Base-by-base conservation (phyloP, 2,888 invertebrate genomes). In the Drosophila lacicola region DNA sequence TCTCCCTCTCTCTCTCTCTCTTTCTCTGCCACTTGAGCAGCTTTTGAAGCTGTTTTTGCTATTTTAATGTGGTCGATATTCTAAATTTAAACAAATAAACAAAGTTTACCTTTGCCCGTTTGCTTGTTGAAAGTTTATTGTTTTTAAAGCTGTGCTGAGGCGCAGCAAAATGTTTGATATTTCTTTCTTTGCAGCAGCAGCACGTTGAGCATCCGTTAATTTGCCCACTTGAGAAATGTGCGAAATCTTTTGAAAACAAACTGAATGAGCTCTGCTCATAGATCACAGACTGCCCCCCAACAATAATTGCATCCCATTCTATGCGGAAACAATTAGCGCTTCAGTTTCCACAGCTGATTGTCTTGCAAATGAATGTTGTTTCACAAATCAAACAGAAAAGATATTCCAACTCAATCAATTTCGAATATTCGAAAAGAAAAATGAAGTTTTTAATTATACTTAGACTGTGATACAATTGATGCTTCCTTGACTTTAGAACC, bases 61-160 rank as follows among this genome's bases (percentile, higher is more conserved):
- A 82, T 82, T 82, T 82, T 82, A 86, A 82, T 82, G 82, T 86
- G 82, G 83, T 83, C 88, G 87, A 83, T 88, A 74, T 83, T 83
- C 83, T 83, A 83, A 83, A 86, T 83, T 83, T 83, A 83, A 83
- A 83, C 88, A 83, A 83, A 83, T 88, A 83, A 83, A 83, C 88
- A 83, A 88, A 36, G 17, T 17, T 17, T 17, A 36, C 49, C 50
- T n/a, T n/a, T 39, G 21, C 36, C 13, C 51, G 51, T 60, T 39
- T 71, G 80, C 60, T 77, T 81, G 78, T 79, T 82, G 74, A 85
- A 80, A 82, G 83, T 83, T 83, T 83, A 83, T 83, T 83, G 83
- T 83, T 83, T 85, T 83, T 77, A 74, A 88, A 82, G 78, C 86
- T 69, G 83, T 64, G 71, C 69, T 69, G 74, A 67, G 53, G 53